Evolutionary conservation across 2,113 vertebrate genomes (phyloP).

Genomic region (Mormoops blainvillei): DNA sequence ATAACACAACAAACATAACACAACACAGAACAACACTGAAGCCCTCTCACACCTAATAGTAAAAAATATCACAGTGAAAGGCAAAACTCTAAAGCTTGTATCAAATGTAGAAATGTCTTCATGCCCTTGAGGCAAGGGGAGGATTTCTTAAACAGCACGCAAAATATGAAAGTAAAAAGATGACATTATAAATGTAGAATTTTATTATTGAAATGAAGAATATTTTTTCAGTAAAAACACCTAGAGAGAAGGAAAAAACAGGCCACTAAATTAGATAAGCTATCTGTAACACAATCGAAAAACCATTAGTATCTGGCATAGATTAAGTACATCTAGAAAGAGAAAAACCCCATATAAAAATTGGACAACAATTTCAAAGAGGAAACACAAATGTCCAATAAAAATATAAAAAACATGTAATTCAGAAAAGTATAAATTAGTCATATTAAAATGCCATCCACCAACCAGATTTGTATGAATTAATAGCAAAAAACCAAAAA

Average conservation of each 20-base stretch:
- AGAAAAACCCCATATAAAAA: background rate
- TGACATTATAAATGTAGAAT: no score
- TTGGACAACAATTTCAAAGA: background rate
- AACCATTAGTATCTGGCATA: background rate
- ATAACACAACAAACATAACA: background rate
- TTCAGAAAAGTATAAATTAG: background rate
- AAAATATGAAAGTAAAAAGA: conserved; percentile 3
- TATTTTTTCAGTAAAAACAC: background rate
- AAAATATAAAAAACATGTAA: background rate
- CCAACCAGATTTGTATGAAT: background rate
- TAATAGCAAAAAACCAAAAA: background rate
- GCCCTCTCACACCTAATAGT: background rate
- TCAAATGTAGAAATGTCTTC: background rate
- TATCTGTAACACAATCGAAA: background rate
- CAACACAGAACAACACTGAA: background rate
- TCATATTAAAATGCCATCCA: background rate
- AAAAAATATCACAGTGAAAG: background rate
- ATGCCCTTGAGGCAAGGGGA: background rate
- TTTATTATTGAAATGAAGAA: background rate
- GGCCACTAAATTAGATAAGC: background rate
- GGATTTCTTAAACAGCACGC: background rate
- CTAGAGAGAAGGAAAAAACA: background rate
- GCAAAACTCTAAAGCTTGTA: background rate
- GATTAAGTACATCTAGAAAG: background rate
- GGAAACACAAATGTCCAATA: background rate